Percentiles rank a stretch among this genome's conserved stretches.
These are phyloP conservation scores for Brachyrhaphis roseni DNA, from an alignment of 2,797 vertebrate genomes.

Conservation along the genomic window DNA sequence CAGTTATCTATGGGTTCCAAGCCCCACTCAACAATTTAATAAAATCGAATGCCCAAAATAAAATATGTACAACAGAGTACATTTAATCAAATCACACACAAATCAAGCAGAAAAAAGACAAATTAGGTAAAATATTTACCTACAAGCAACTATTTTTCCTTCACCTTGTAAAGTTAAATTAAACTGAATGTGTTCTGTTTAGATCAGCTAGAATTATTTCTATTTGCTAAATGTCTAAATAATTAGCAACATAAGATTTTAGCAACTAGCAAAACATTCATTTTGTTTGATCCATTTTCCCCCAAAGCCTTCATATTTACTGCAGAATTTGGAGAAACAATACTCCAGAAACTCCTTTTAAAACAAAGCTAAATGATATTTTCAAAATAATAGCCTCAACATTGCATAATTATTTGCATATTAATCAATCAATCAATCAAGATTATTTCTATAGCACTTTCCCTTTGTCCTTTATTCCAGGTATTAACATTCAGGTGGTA, in stretches of 20 bases:
- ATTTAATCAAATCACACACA: neutral
- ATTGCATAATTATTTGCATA: neutral
- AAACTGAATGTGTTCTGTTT: neutral
- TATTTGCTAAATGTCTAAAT: neutral
- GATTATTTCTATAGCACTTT: no score
- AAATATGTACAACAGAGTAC: neutral
- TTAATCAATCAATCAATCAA: neutral
- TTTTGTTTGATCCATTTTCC: neutral
- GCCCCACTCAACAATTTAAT: no score
- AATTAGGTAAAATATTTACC: neutral
- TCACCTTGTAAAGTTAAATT: neutral
- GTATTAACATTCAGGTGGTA: no score
- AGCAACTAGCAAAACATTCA: neutral
- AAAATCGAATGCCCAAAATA: neutral
- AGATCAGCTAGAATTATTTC: neutral
- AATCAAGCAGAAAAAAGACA: neutral
- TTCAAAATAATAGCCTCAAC: neutral
- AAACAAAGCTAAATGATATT: neutral
- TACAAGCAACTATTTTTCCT: neutral
- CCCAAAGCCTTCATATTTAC: neutral
- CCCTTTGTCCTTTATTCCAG: no score
- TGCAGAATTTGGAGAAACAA: neutral
- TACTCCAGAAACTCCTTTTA: neutral
- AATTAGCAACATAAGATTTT: neutral
- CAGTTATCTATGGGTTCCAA: neutral